Evolutionary conservation across 1,140 invertebrate genomes (phyloP), one percentile per base, ranked within the genome.

Genomic region (Atopsyche davidsoni): DNA sequence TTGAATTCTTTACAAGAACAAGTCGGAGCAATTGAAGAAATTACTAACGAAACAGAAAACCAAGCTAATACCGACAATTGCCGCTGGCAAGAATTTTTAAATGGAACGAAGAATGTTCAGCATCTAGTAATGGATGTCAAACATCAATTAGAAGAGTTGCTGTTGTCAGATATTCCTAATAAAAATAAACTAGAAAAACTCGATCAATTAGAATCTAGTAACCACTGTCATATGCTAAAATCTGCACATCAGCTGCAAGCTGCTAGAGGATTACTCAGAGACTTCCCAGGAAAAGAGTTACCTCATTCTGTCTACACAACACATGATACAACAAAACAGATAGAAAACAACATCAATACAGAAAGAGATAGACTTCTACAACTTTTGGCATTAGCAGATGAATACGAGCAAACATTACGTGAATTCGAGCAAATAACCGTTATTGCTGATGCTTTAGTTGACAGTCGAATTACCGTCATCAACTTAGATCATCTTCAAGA

Each of bases 391-490:
- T 64, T 91, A 32, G 81, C 82, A 0, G 86, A 89, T 61, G 89
- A 92, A 64, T 92, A 92, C 61, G 85, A 87, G 61, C 83, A 89
- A 67, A 90, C 87, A 0, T 69, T 92, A 1, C 82, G 86, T 60
- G 88, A 92, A 66, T 89, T 92, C 57, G 79, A 78, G 1, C 85
- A 90, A 61, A 90, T 92, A 17, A 88, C 85, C 2, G 81, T 87
- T 22, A 77, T 91, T 2, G 87, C 89, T 2, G 84, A 90, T 64
- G 80, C 81, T 36, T 64, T 91, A 19, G 70, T 91, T 2, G 82
- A 86, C 34, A 82, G 79, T 58, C 82, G 83, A 13, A 81, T 90
- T 21, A 78, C 80, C 1, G 86, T 88, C 1, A 79, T 74, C 28
- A 81, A 82, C 56, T 69, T 89, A 44, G 79, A 85, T 58, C 83